A percentile compares a stretch with the other conserved stretches of the same genome.
Evolutionary conservation across 2,797 vertebrate genomes (phyloP).

Genomic region (Tokudaia muenninki): DNA sequence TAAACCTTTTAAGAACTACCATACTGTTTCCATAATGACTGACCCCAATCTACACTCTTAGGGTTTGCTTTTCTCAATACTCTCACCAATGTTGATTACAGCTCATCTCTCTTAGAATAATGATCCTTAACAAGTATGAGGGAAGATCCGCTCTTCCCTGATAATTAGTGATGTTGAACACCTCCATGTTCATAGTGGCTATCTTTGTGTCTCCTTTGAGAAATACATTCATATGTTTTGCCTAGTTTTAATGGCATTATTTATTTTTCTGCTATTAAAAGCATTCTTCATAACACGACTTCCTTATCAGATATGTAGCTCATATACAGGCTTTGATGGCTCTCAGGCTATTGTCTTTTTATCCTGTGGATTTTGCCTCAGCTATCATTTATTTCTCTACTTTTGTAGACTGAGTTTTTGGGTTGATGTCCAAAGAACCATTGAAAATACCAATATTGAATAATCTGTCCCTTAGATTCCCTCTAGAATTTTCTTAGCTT

Average conservation of each 20-base stretch:
- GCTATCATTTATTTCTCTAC: too few relatives aligned
- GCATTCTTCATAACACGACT: background rate
- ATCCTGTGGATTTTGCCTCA: background rate
- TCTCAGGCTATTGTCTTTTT: background rate
- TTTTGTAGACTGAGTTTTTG: background rate
- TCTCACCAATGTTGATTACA: background rate
- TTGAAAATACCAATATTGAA: background rate
- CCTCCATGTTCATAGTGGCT: rapidly evolving
- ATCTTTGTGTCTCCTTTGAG: background rate
- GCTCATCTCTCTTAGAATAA: background rate
- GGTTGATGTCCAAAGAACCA: background rate
- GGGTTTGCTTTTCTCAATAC: background rate
- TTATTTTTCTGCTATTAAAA: background rate
- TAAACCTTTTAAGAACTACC: background rate
- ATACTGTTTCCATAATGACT: background rate
- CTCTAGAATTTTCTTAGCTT: background rate
- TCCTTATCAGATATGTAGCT: background rate
- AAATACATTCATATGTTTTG: background rate
- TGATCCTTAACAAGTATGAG: background rate
- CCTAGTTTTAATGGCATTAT: background rate
- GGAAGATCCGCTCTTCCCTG: background rate
- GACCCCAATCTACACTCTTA: background rate
- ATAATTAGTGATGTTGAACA: background rate
- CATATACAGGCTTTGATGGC: background rate
- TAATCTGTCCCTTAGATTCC: background rate